Evolutionary conservation across 2,888 invertebrate genomes (phyloP).

Genomic region (Xestia ashworthii): DNA sequence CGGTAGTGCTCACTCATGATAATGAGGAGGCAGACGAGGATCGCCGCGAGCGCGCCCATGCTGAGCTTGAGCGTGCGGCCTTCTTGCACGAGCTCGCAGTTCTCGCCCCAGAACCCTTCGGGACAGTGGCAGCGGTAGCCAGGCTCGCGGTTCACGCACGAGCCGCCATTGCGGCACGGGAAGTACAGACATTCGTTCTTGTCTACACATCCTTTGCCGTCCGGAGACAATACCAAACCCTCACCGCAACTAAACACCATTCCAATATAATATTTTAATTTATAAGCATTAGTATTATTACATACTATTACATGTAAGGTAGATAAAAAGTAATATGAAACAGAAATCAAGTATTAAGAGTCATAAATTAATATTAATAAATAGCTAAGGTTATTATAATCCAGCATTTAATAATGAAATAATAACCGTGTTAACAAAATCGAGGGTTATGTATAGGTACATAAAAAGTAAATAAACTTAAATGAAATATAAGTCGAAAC

Average conservation of each 20-base stretch:
- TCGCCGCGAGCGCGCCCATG: slow-evolving; percentile 99
- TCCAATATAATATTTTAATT: slow-evolving; percentile 72
- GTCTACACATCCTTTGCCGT: slow-evolving; percentile 98
- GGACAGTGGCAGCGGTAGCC: slow-evolving; percentile 97
- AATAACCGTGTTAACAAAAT: slow-evolving; percentile 23
- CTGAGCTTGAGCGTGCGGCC: slow-evolving; percentile 98
- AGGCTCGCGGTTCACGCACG: slow-evolving; percentile 97
- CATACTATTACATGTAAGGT: slow-evolving; percentile 40
- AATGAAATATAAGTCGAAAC: slow-evolving; percentile 67
- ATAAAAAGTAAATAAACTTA: slow-evolving; percentile 52
- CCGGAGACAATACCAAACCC: slow-evolving; percentile 97
- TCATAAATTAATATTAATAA: slow-evolving; percentile 12
- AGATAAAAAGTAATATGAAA: slow-evolving; percentile 20
- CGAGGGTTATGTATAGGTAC: slow-evolving; percentile 48
- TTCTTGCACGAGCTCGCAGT: slow-evolving; percentile 98
- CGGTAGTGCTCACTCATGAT: slow-evolving; percentile 96
- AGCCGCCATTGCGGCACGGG: slow-evolving; percentile 98
- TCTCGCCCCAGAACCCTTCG: slow-evolving; percentile 98
- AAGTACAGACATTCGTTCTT: slow-evolving; percentile 98
- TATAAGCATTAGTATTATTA: slow-evolving; percentile 54
- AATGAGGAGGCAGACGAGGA: slow-evolving; percentile 98
- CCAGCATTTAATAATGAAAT: slow-evolving; percentile 1
- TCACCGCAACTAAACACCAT: slow-evolving; percentile 96
- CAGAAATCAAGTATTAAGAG: slow-evolving; percentile 7
- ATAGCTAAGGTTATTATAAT: too few relatives aligned